Conservation (phyloP, 2,888 invertebrate species). For the Ephialtes manifestator region DNA sequence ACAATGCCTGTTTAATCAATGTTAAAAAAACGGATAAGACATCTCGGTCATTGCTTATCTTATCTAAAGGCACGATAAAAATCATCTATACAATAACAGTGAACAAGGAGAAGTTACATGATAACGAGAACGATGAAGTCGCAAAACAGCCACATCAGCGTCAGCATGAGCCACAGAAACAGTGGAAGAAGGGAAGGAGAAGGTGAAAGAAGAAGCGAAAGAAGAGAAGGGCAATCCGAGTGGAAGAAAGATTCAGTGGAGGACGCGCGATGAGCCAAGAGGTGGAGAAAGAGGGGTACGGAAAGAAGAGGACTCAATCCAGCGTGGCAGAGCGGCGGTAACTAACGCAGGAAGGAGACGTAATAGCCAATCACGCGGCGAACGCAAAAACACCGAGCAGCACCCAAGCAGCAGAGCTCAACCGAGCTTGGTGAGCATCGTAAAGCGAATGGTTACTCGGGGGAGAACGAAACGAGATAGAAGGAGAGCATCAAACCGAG, state of each 20-base stretch:
- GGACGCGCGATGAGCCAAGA: constrained; percentile 3
- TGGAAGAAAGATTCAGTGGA: constrained; percentile 45
- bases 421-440: constrained; percentile 74
- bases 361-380: constrained; percentile 85
- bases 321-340: constrained; percentile 77
- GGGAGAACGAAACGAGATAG: constrained; percentile 66
- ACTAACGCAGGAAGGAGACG: constrained; percentile 81
- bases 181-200: constrained; percentile 68
- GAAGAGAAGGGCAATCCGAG: constrained; percentile 43
- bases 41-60: too few relatives aligned
- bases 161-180: constrained; percentile 52
- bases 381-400: constrained; percentile 81
- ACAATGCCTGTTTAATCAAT: too few relatives aligned
- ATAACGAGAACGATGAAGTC: constrained; percentile 5
- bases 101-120: not conserved
- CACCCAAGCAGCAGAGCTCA: constrained; percentile 29
- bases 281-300: constrained; percentile 47
- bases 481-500: constrained; percentile 50
- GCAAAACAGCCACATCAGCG: not conserved
- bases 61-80: not conserved
- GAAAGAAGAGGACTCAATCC: constrained; percentile 82
- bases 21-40: too few relatives aligned
- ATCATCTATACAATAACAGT: not conserved
- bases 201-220: constrained; percentile 68
- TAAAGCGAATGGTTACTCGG: constrained; percentile 81